Percentiles rank a stretch among this genome's conserved stretches.
Conservation (phyloP, 2,113 vertebrate genomes). For the Coreoperca whiteheadi region DNA sequence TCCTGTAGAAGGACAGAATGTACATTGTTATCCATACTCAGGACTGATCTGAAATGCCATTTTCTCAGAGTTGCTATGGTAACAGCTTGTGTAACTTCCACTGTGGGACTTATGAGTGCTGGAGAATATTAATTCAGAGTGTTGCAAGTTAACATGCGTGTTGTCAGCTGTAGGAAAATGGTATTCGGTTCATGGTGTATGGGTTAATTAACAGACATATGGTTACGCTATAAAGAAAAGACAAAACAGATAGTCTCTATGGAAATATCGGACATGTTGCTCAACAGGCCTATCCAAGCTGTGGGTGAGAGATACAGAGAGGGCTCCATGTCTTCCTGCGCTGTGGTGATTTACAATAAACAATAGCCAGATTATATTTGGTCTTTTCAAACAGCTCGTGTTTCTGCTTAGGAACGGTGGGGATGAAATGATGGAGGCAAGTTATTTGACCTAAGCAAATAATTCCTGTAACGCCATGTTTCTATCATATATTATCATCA, state of each 20-base stretch:
- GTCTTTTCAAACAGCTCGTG: background rate
- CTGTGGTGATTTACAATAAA: background rate
- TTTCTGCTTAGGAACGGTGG: background rate
- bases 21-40: slow-evolving; percentile 33
- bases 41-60: slow-evolving; percentile 41
- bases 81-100: slow-evolving; percentile 51
- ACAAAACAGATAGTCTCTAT: slow-evolving; percentile 26
- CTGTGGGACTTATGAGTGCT: slow-evolving; percentile 19
- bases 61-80: slow-evolving; percentile 64
- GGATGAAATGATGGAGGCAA: background rate
- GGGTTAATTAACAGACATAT: slow-evolving; percentile 45
- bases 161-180: slow-evolving; percentile 9
- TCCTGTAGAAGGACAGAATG: background rate
- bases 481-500: background rate
- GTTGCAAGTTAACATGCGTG: slow-evolving; percentile 10
- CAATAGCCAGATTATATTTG: background rate
- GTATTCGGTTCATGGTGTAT: slow-evolving; percentile 14
- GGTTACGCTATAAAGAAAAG: slow-evolving; percentile 9
- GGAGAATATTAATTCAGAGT: slow-evolving; percentile 43
- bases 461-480: background rate
- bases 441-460: background rate
- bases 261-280: slow-evolving; percentile 46
- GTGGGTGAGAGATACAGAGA: slow-evolving; percentile 18
- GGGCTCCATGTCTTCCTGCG: background rate
- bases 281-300: slow-evolving; percentile 28